Base-by-base conservation (phyloP, 2,888 invertebrate genomes). In the Physocephala rufipes region DNA sequence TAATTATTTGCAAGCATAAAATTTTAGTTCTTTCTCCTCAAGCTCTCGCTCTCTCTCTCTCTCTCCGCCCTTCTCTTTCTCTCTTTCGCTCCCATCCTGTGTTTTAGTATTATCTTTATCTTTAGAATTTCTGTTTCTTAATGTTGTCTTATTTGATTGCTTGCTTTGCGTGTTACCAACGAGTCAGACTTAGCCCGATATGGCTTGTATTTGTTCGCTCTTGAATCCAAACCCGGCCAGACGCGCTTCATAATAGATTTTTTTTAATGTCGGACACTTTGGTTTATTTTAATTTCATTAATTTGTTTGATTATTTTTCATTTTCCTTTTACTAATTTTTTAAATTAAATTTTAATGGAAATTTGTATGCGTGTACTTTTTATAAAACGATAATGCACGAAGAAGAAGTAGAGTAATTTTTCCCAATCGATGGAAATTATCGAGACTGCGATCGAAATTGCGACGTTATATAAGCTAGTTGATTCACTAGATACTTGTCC, bases 1-100 rank as follows among this genome's bases (percentile, higher is more conserved):
- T 67, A 47, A 67, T 67, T 67, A 58, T 67, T 67, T 67, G 24
- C 43, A 67, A 28, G 28, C 59, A 59, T 43, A 47, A 67, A 67
- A 47, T 58, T 67, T 58, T 45, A 67, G 53, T 55, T 53, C 55
- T 67, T 45, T 9, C 36, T 36, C 36, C 36, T 36, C 36, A 7
- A 36, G 5, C 36, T 36, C 36, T 36, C 9, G 36, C 36, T 36
- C 36, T 36, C 36, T 36, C 36, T 36, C 9, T 36, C n/a, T n/a
- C n/a, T n/a, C n/a, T n/a, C n/a, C n/a, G n/a, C n/a, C n/a, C n/a
- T n/a, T n/a, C n/a, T n/a, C n/a, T n/a, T n/a, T n/a, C n/a, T n/a
- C n/a, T n/a, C n/a, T n/a, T n/a, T n/a, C n/a, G n/a, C n/a, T n/a
- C n/a, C n/a, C n/a, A n/a, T n/a, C n/a, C n/a, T n/a, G n/a, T n/a